Percentiles rank a stretch among this genome's conserved stretches.
phyloP scores from a whole-genome alignment of 2,113 vertebrate species.

The Myrmecobius fasciatus region DNA sequence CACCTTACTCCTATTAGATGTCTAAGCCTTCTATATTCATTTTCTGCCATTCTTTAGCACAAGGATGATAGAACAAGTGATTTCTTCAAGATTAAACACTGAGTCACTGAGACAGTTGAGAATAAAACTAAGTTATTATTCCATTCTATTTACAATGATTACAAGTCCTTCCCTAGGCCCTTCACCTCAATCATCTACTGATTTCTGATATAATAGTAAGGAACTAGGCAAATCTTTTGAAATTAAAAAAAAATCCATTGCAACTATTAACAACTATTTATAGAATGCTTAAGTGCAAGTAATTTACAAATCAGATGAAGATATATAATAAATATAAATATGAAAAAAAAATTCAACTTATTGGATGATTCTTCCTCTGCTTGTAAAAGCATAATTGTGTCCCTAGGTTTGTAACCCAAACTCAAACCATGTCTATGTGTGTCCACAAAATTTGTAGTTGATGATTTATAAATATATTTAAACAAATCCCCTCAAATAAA shows the following conservation, averaged over 20 bases:
- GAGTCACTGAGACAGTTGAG: slow-evolving; percentile 11
- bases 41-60: slow-evolving; percentile 43
- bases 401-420: slow-evolving; percentile 29
- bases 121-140: slow-evolving; percentile 39
- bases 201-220: background rate
- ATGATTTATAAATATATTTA: slow-evolving; percentile 48
- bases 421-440: background rate
- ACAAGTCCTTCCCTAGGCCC: background rate
- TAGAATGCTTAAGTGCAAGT: background rate
- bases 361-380: background rate
- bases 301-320: background rate
- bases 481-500: slow-evolving; percentile 47
- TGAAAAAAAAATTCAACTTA: background rate
- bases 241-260: background rate
- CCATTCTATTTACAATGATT: background rate
- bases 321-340: background rate
- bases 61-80: background rate
- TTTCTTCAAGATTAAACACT: slow-evolving; percentile 17
- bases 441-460: slow-evolving; percentile 32
- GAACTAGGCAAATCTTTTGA: background rate
- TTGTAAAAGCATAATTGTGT: slow-evolving; percentile 5
- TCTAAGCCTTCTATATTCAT: slow-evolving; percentile 30
- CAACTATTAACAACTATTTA: background rate
- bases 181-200: background rate
- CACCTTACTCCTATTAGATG: background rate